phyloP scores from a whole-genome alignment of 2,888 invertebrate genomes.

The Ophioninae sp. region DNA sequence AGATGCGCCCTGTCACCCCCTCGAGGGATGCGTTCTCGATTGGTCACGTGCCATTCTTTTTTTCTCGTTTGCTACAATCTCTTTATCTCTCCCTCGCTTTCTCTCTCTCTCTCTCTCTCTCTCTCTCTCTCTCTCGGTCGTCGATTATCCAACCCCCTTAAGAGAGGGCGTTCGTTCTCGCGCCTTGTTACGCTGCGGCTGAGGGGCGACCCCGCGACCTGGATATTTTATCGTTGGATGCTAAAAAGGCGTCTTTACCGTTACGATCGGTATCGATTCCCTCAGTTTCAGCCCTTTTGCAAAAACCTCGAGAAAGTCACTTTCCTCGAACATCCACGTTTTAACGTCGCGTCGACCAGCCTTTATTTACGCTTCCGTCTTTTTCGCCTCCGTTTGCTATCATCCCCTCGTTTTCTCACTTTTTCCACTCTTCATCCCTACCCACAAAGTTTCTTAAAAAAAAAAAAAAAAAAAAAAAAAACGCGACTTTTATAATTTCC shows the following conservation, averaged over 20 bases:
- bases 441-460: too few species aligned
- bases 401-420: conserved; percentile 26
- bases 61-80: conserved; percentile 62
- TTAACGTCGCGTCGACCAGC: conserved; percentile 45
- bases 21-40: too few species aligned
- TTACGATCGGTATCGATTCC: neutral
- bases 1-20: conserved; percentile 72
- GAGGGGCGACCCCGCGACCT: conserved; percentile 27
- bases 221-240: neutral
- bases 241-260: neutral
- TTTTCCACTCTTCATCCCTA: too few species aligned
- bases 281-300: neutral
- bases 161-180: conserved; percentile 34
- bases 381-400: conserved; percentile 47
- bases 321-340: conserved; percentile 50
- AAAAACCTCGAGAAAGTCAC: conserved; percentile 54
- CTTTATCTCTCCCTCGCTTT: conserved; percentile 50
- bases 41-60: conserved; percentile 33
- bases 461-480: too few species aligned
- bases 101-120: too few species aligned
- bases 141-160: conserved; percentile 11
- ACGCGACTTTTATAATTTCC: too few species aligned
- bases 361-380: conserved; percentile 58
- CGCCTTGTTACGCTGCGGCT: conserved; percentile 6
- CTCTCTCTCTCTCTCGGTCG: too few species aligned